Percentiles rank a stretch among this genome's conserved stretches.
Conservation (phyloP, 1,140 invertebrate genomes). For the Drosophila sp. region DNA sequence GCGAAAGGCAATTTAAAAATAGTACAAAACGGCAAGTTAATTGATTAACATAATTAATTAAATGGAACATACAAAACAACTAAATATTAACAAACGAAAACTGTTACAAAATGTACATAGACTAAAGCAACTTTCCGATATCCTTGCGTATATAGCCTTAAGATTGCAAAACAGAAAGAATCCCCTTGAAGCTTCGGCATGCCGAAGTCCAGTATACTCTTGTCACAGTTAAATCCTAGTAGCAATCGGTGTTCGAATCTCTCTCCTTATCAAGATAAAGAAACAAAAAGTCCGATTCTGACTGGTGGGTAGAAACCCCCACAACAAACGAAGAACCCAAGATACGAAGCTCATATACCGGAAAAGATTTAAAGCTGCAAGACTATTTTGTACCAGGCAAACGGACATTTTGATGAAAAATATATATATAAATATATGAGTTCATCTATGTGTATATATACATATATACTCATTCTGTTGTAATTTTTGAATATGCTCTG, state of each 20-base stretch:
- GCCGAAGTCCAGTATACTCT: not conserved
- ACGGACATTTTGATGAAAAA: too few species aligned
- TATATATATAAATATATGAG: too few species aligned
- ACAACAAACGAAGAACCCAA: too few species aligned
- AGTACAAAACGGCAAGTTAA: slow-evolving; percentile 75
- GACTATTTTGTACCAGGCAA: too few species aligned
- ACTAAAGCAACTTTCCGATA: slow-evolving; percentile 19
- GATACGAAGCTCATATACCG: too few species aligned
- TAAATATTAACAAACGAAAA: slow-evolving; percentile 29
- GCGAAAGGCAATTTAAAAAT: slow-evolving; percentile 52
- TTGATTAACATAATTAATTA: slow-evolving; percentile 52
- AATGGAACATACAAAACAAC: slow-evolving; percentile 33
- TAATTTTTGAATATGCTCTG: not conserved
- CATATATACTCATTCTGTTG: too few species aligned
- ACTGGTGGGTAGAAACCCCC: too few species aligned
- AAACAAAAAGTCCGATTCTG: too few species aligned
- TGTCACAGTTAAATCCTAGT: not conserved
- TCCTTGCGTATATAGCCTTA: slow-evolving; percentile 41
- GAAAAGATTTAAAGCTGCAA: too few species aligned
- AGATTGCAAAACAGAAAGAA: not conserved
- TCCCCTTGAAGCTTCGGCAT: not conserved
- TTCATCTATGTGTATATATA: too few species aligned
- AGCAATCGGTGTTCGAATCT: not conserved
- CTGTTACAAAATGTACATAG: slow-evolving; percentile 48
- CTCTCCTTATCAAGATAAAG: not conserved